A percentile compares a stretch with the other conserved stretches of the same genome.
Evolutionary conservation across 1,140 invertebrate genomes (phyloP).

Genomic region (Macrotrachela quadricornifera): DNA sequence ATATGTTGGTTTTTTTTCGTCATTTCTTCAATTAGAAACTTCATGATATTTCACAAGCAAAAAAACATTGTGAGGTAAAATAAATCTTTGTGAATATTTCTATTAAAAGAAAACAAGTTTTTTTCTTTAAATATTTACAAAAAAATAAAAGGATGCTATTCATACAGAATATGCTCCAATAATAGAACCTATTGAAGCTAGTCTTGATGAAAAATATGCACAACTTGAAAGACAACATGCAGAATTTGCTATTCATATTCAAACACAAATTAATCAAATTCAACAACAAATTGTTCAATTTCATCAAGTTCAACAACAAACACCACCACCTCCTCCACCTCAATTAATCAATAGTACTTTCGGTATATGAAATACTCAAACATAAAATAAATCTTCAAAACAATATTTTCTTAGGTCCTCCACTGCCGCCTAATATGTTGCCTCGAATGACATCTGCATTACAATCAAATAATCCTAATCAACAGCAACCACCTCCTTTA

Average conservation of each 20-base stretch:
- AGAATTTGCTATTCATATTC: conserved; percentile 72
- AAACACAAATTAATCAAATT: conserved; percentile 25
- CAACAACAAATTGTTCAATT: conserved; percentile 10
- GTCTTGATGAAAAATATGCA: conserved; percentile 42
- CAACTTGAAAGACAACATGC: conserved; percentile 72
- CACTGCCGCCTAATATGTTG: no score
- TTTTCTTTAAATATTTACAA: conserved; percentile 8
- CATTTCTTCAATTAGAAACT: conserved; percentile 24
- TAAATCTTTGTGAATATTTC: not conserved
- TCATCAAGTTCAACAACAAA: conserved; percentile 11
- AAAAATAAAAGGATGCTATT: conserved; percentile 43
- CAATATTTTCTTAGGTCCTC: no score
- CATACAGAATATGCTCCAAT: conserved; percentile 51
- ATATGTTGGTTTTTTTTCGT: conserved; percentile 8
- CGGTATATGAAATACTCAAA: no score
- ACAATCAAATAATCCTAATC: conserved; percentile 9
- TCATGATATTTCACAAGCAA: conserved; percentile 22
- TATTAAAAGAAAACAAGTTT: no score
- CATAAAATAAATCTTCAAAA: no score
- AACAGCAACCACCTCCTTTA: conserved; percentile 11
- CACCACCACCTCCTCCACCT: conserved; percentile 11
- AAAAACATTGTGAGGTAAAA: conserved; percentile 16
- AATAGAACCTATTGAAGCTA: conserved; percentile 48
- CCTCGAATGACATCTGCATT: no score
- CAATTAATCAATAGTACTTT: conserved; percentile 7